Percentiles rank a stretch among this genome's conserved stretches.
These are phyloP conservation scores for Amiota communis DNA, from an alignment of 2,888 invertebrate species.

Conservation along the genomic window DNA sequence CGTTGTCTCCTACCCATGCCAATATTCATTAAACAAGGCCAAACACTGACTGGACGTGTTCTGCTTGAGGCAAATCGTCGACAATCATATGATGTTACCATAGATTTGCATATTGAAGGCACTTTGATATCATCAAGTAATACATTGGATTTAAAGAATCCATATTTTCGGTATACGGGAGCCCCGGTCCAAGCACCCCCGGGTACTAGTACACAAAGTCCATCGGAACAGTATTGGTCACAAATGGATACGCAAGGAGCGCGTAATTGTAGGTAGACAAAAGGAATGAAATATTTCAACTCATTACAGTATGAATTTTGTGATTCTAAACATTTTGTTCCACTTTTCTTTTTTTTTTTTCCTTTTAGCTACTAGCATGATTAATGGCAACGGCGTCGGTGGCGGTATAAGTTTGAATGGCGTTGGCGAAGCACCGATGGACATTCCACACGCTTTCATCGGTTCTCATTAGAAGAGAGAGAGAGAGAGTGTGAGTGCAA, in stretches of 20 bases:
- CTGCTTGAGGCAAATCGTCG: slow-evolving; percentile 93
- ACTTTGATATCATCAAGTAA: slow-evolving; percentile 89
- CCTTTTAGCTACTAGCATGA: slow-evolving; percentile 79
- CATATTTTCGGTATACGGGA: slow-evolving; percentile 97
- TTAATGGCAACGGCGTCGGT: slow-evolving; percentile 80
- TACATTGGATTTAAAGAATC: slow-evolving; percentile 97
- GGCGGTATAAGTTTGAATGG: not conserved
- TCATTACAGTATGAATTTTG: slow-evolving; percentile 7
- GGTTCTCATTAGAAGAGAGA: slow-evolving; percentile 56
- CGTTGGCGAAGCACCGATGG: slow-evolving; percentile 81
- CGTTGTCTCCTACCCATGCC: slow-evolving; percentile 95
- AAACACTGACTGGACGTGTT: slow-evolving; percentile 90
- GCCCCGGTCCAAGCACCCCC: slow-evolving; percentile 94
- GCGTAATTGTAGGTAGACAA: slow-evolving; percentile 64
- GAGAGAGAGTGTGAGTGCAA: no score
- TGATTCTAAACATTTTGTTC: slow-evolving; percentile 42
- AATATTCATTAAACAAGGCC: slow-evolving; percentile 94
- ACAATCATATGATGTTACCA: slow-evolving; percentile 99
- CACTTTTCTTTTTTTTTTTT: no score
- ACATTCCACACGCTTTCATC: slow-evolving; percentile 76
- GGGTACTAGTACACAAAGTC: slow-evolving; percentile 90
- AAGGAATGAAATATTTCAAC: slow-evolving; percentile 5
- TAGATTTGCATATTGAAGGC: slow-evolving; percentile 92
- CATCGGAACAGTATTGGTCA: slow-evolving; percentile 94
- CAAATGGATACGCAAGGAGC: slow-evolving; percentile 83